phyloP scores from a whole-genome alignment of 2,888 invertebrate genomes.

The Sialis lutaria region DNA sequence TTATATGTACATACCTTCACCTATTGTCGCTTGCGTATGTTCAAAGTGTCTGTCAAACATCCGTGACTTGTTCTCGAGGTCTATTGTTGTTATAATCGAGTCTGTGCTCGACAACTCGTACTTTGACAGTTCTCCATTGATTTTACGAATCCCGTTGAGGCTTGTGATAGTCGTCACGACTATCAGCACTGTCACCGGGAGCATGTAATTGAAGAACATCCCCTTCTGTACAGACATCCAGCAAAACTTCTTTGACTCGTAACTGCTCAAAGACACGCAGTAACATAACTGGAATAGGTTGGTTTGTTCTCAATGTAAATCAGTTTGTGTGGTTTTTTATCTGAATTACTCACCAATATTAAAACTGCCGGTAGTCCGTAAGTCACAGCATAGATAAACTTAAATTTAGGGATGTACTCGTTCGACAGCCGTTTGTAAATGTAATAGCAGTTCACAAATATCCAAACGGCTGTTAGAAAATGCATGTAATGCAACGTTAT shows the following conservation, averaged over 20 bases:
- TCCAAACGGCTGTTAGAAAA: conserved; percentile 50
- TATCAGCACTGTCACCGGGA: conserved; percentile 49
- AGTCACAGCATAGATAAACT: conserved; percentile 39
- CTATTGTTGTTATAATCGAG: conserved; percentile 12
- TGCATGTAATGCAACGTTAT: conserved; percentile 51
- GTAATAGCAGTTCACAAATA: conserved; percentile 45
- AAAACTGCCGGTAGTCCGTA: conserved; percentile 44
- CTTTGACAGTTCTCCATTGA: conserved; percentile 24
- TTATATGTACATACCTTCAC: background rate
- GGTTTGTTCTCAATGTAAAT: background rate
- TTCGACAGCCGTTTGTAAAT: conserved; percentile 35
- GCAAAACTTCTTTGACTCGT: conserved; percentile 55
- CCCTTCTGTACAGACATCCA: conserved; percentile 64
- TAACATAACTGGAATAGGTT: conserved; percentile 37
- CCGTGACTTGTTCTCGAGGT: conserved; percentile 4
- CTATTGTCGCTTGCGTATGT: no score
- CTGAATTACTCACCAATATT: conserved; percentile 34
- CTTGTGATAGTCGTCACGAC: conserved; percentile 41
- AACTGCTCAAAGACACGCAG: conserved; percentile 47
- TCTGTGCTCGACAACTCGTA: conserved; percentile 23
- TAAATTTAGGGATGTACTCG: conserved; percentile 29
- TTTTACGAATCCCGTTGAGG: conserved; percentile 32
- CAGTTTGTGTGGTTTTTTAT: background rate
- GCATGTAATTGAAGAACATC: conserved; percentile 59
- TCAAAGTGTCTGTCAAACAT: conserved; percentile 1